These are phyloP conservation scores for Vireo griseus DNA, from an alignment of 2,797 vertebrate species.

Conservation along the genomic window DNA sequence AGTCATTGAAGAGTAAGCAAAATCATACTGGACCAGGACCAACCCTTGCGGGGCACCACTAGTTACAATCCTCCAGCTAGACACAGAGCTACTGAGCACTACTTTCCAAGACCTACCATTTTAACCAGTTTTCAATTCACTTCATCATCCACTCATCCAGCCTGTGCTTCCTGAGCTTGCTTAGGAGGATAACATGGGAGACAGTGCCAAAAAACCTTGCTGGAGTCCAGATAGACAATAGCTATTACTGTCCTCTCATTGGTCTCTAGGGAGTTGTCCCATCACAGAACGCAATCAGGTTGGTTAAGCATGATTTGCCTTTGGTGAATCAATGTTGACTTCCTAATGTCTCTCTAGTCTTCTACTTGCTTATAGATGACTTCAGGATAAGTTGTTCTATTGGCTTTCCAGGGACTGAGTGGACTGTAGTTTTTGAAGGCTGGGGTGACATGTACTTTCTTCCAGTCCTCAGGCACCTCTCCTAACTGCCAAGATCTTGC, in stretches of 20 bases:
- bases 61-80: not conserved
- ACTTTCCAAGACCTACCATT: not conserved
- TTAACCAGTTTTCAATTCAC: not conserved
- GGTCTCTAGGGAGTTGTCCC: not conserved
- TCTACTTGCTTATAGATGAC: not conserved
- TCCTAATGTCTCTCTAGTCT: not conserved
- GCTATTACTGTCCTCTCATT: not conserved
- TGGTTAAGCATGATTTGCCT: not conserved
- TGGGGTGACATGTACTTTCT: not conserved
- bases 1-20: not conserved
- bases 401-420: not conserved
- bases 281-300: not conserved
- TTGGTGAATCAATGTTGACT: not conserved
- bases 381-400: not conserved
- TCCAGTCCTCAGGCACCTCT: not conserved
- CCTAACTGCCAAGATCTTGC: not conserved
- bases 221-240: not conserved
- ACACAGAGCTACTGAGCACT: not conserved
- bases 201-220: not conserved
- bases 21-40: not conserved
- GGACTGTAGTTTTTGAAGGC: not conserved
- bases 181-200: not conserved
- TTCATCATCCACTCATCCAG: not conserved
- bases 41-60: accelerated
- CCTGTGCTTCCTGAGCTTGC: not conserved